Conservation (phyloP, 2,113 vertebrate species). For the Mormyrus lacerda region DNA sequence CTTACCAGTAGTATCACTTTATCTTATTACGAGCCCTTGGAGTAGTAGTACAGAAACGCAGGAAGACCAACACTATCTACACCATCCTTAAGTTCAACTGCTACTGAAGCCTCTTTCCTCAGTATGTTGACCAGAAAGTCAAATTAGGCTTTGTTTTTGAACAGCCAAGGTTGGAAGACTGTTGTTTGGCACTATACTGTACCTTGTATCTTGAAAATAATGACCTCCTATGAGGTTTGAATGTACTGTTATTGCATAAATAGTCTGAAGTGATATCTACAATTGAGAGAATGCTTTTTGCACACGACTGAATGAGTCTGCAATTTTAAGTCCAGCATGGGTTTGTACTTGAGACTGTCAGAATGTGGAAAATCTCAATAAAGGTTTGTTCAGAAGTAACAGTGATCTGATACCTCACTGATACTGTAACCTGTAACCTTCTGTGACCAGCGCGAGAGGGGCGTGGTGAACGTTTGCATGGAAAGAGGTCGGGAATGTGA, state of each 20-base stretch:
- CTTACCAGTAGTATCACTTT: neutral
- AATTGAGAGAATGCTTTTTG: slow-evolving; percentile 6
- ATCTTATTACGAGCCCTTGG: neutral
- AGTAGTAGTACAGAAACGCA: neutral
- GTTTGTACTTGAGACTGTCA: neutral
- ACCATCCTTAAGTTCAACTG: neutral
- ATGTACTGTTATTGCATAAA: neutral
- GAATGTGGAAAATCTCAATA: slow-evolving; percentile 14
- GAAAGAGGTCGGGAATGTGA: neutral
- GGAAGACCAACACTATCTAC: neutral
- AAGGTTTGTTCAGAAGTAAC: neutral
- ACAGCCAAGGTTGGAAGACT: neutral
- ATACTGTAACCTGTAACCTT: neutral
- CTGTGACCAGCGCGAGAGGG: neutral
- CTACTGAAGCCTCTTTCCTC: neutral
- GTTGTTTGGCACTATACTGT: neutral
- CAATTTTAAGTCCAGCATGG: slow-evolving; percentile 14
- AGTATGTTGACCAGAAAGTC: neutral
- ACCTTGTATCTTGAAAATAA: neutral
- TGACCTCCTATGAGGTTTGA: neutral
- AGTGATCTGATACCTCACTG: neutral
- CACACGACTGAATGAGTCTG: slow-evolving; percentile 11
- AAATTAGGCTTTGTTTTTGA: neutral
- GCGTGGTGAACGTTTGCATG: neutral
- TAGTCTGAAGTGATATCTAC: neutral